Conservation (phyloP, 2,113 vertebrate genomes). For the Sturnus vulgaris region DNA sequence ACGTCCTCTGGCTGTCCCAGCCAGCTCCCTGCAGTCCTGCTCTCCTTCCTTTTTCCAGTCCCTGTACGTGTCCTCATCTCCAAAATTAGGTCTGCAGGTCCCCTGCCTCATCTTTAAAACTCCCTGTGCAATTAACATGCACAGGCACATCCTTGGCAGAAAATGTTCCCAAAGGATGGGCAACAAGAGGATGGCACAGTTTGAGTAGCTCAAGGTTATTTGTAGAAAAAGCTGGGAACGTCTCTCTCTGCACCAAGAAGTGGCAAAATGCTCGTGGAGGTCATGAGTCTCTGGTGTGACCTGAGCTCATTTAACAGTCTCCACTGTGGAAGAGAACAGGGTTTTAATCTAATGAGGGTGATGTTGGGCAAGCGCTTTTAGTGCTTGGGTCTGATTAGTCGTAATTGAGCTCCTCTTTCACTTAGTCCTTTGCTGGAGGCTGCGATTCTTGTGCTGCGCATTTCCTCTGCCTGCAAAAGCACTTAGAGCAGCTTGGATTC, state of each 20-base stretch:
- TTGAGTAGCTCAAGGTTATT: background rate
- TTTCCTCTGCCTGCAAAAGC: constrained; percentile 45
- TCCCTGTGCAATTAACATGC: background rate
- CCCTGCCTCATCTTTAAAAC: background rate
- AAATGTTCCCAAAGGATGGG: background rate
- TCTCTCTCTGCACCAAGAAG: background rate
- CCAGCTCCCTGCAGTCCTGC: background rate
- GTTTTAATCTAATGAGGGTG: background rate
- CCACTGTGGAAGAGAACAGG: background rate
- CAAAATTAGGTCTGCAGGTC: background rate
- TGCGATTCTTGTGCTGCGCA: background rate
- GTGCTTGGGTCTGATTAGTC: background rate
- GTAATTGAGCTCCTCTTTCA: background rate
- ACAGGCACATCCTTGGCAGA: background rate
- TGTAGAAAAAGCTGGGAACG: background rate
- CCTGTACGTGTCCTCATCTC: background rate
- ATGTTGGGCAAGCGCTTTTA: background rate
- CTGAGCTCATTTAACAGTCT: background rate
- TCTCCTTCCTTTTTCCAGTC: background rate
- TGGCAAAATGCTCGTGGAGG: background rate
- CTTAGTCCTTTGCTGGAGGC: background rate
- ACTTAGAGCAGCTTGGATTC: background rate
- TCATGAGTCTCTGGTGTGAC: background rate
- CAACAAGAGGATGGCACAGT: background rate
- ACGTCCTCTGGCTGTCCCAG: background rate